Percentiles rank a stretch among this genome's conserved stretches.
These are phyloP conservation scores for Epizoanthus rinbou DNA, from an alignment of 92 coral and sea anemone genomes.

Conservation along the genomic window DNA sequence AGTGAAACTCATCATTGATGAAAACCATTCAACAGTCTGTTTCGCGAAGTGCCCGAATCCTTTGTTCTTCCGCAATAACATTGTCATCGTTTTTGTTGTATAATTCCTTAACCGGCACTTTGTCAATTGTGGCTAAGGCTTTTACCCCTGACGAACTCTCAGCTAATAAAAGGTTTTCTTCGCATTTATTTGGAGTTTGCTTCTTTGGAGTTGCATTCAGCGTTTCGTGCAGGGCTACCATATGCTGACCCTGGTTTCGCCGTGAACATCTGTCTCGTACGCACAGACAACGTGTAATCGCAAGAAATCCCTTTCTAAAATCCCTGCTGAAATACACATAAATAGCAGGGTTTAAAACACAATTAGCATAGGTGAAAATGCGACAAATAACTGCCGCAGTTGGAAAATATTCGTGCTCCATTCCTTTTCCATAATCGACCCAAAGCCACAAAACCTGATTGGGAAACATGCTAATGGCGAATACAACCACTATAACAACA, in stretches of 20 bases:
- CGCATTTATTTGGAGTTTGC: not conserved
- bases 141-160: constrained; percentile 1
- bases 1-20: no score
- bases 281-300: not conserved
- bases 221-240: not conserved
- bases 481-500: constrained; percentile 76
- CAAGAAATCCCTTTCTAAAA: constrained; percentile 61
- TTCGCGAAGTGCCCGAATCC: not conserved
- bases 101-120: not conserved
- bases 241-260: not conserved
- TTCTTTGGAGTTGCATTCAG: not conserved
- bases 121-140: not conserved
- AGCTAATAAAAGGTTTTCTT: not conserved
- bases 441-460: constrained; percentile 88
- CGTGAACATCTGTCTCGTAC: not conserved
- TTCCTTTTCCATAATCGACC: constrained; percentile 67
- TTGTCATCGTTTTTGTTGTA: not conserved
- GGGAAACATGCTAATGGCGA: constrained; percentile 83
- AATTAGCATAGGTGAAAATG: constrained; percentile 82
- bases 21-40: not conserved
- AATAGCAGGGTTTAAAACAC: constrained; percentile 82
- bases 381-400: constrained; percentile 64
- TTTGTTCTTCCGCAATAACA: not conserved
- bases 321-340: constrained; percentile 76
- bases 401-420: constrained; percentile 43